Evolutionary conservation across 1,140 invertebrate species (phyloP), one percentile per base, ranked within the genome.

Genomic region (Lysiphlebus fabarum): DNA sequence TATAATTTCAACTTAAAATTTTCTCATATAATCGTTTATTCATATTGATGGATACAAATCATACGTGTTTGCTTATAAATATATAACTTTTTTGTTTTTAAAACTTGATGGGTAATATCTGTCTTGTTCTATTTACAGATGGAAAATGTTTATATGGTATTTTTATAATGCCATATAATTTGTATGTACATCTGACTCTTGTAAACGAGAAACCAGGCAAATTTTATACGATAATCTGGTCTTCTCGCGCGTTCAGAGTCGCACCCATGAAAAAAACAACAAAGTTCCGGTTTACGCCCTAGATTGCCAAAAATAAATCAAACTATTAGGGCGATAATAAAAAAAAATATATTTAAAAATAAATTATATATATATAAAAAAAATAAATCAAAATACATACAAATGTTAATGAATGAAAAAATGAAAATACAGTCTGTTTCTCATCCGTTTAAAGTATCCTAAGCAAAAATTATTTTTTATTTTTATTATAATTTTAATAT

Each of bases 141-240:
- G n/a, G n/a, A 38, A 7, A 37, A 17, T 55, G 42, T 53, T 55
- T 55, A 60, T 55, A 60, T 55, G 45, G 37, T 40, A 8, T 43
- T 38, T 26, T 26, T 48, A 34, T 7, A 34, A 33, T 8, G 5
- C 2, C 7, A 17, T 48, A 1, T 17, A n/a, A n/a, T n/a, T n/a
- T n/a, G n/a, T n/a, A n/a, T n/a, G n/a, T n/a, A n/a, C n/a, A 26
- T 48, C 4, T 17, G n/a, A 8, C 33, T 51, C 49, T 51, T 42
- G 26, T 37, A 36, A 36, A 51, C 40, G 12, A 33, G 47, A 40
- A 56, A 36, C 38, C 57, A 59, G 57, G 61, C 61, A 62, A 62
- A 62, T 59, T 59, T 57, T 56, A n/a, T n/a, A 56, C 53, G 57
- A 62, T 59, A 59, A 62, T 59, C 53, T 53, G 36, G 61, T 48